Percentiles rank a stretch among this genome's conserved stretches.
Evolutionary conservation across 2,113 vertebrate genomes (phyloP).

Genomic region (Vidua macroura): DNA sequence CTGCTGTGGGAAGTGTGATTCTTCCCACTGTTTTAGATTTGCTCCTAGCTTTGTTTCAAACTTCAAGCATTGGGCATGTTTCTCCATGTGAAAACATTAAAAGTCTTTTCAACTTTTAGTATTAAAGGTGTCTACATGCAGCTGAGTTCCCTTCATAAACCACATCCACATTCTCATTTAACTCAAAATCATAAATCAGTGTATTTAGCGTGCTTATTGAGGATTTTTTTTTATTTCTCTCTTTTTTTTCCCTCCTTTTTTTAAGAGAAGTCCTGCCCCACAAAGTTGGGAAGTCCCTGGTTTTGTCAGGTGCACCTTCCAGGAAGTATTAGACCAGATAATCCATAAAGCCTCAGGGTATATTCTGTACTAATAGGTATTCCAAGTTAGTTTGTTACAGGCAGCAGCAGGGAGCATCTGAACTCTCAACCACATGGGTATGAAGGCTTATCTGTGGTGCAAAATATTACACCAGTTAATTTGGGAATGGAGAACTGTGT

Average conservation of each 20-base stretch:
- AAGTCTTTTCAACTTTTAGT: neutral
- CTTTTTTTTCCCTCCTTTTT: no score
- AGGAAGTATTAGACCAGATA: neutral
- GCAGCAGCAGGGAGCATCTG: neutral
- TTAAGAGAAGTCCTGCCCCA: neutral
- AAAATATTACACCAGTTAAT: neutral
- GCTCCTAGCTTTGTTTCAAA: neutral
- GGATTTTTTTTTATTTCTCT: no score
- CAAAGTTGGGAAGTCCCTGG: neutral
- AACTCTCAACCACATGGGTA: neutral
- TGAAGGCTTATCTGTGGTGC: neutral
- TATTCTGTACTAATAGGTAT: neutral
- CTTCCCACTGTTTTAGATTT: neutral
- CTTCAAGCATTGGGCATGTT: neutral
- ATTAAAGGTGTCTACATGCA: neutral
- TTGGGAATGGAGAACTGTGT: neutral
- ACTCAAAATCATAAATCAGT: neutral
- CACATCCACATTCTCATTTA: neutral
- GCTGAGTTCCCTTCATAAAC: fast-evolving
- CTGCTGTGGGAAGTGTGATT: neutral
- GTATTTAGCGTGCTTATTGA: neutral
- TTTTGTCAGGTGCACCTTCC: neutral
- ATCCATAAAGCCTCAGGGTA: neutral
- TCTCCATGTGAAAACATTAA: neutral
- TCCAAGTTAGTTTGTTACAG: neutral